Base-by-base conservation (phyloP, 2,797 vertebrate genomes). In the Synaphobranchus kaupii region DNA sequence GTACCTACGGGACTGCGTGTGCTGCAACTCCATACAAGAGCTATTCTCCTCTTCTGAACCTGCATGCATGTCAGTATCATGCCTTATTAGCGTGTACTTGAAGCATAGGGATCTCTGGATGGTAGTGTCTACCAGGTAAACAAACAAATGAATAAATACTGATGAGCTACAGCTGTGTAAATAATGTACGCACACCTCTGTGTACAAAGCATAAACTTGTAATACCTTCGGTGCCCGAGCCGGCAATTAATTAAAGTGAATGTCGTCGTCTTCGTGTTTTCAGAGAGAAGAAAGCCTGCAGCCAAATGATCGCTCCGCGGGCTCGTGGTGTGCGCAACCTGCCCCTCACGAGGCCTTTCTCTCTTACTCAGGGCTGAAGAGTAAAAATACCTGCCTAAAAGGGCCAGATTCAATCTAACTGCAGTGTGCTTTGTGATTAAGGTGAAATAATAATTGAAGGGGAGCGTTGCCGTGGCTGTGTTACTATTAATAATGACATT, bases 161-260 rank as follows among this genome's bases (percentile, higher is more conserved):
- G 39, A 25, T 31, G 39, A 25, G 25, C 25, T 48, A 17, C 73
- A 58, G 39, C 76, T 63, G 54, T 60, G 85, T 63, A 50, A 86
- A 48, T 48, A 81, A 66, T 48, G n/a, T 13, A 76, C 39, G 6
- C 52, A 9, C 17, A 50, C 44, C 34, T 76, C 20, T 39, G 54
- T 28, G 52, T 47, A 80, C 76, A 80, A 80, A 80, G 56, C 17
- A 48, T 7, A 48, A 2, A 80, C 4, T n/a, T 54, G 50, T 34
- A 60, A 22, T 15, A 73, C 50, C 12, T 80, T 25, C 22, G 39
- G 76, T 82, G 56, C 44, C 58, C 54, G 56, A 47, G 39, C 76
- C 17, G 58, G 9, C 58, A 82, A 47, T 63, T 82, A 60, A 86
- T 63, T 81, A 78, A 81, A 63, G 31, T 56, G 78, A 39, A 39